A percentile compares a stretch with the other conserved stretches of the same genome.
phyloP scores from a whole-genome alignment of 1,140 invertebrate genomes.

The Nasonia vitripennis region DNA sequence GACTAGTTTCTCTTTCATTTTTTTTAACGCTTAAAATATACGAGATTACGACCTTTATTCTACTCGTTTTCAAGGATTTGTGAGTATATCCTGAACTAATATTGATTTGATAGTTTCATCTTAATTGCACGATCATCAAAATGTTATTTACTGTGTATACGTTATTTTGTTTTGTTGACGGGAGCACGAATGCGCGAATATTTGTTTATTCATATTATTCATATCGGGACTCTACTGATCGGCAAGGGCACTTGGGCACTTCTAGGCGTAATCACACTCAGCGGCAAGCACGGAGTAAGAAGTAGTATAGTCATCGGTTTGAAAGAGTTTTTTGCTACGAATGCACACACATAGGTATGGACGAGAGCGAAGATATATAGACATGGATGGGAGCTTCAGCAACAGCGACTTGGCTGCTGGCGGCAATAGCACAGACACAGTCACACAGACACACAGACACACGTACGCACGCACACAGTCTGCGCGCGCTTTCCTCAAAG shows the following conservation, averaged over 20 bases:
- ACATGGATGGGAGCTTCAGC: neutral
- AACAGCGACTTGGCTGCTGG: neutral
- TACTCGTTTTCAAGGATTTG: too few species aligned
- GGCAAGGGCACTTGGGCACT: neutral
- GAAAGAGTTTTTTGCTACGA: neutral
- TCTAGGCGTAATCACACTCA: neutral
- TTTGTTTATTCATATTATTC: too few species aligned
- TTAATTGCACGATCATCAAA: too few species aligned
- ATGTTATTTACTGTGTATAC: too few species aligned
- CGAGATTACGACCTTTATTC: too few species aligned
- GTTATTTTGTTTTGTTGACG: too few species aligned
- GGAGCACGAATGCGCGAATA: too few species aligned
- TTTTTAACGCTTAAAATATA: too few species aligned
- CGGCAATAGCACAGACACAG: neutral
- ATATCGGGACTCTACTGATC: too few species aligned
- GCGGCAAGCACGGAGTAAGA: neutral
- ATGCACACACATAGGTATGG: neutral
- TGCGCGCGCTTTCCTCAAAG: slow-evolving; percentile 32
- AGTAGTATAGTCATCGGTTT: neutral
- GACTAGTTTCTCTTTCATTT: too few species aligned
- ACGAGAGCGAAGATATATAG: neutral
- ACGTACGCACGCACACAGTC: neutral
- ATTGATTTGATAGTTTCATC: too few species aligned
- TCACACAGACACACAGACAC: neutral
- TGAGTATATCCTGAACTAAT: too few species aligned